phyloP scores from a whole-genome alignment of 2,888 invertebrate species.

The Creontiades dilutus region DNA sequence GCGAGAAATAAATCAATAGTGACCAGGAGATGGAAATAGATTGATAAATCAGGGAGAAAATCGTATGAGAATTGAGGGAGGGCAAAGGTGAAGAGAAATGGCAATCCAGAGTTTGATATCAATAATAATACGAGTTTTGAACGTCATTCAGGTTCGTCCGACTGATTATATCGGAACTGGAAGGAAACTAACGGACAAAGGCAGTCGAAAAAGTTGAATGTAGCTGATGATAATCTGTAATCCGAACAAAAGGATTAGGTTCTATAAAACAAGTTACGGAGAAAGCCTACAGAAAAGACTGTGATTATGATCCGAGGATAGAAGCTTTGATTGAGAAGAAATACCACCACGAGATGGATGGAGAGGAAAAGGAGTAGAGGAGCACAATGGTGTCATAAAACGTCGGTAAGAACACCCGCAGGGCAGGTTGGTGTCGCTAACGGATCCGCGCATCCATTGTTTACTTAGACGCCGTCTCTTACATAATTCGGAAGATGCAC shows the following conservation, averaged over 20 bases:
- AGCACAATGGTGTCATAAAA: slow-evolving; percentile 40
- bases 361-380: not conserved
- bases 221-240: slow-evolving; percentile 3
- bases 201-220: not conserved
- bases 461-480: not conserved
- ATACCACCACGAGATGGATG: not conserved
- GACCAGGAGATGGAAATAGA: not conserved
- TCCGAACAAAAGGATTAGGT: slow-evolving; percentile 28
- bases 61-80: not conserved
- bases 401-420: not conserved
- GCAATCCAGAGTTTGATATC: not conserved
- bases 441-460: not conserved
- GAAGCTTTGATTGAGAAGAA: slow-evolving; percentile 2
- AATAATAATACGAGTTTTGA: not conserved
- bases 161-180: not conserved
- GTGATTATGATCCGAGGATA: not conserved
- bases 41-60: not conserved
- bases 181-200: not conserved
- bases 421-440: not conserved
- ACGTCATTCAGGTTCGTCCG: slow-evolving; percentile 6
- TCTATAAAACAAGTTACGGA: slow-evolving; percentile 2
- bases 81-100: slow-evolving; percentile 19
- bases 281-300: not conserved
- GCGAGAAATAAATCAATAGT: not conserved
- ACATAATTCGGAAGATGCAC: not conserved